A percentile compares a stretch with the other conserved stretches of the same genome.
Conservation (phyloP, 2,113 vertebrate species). For the Agelaius phoeniceus region DNA sequence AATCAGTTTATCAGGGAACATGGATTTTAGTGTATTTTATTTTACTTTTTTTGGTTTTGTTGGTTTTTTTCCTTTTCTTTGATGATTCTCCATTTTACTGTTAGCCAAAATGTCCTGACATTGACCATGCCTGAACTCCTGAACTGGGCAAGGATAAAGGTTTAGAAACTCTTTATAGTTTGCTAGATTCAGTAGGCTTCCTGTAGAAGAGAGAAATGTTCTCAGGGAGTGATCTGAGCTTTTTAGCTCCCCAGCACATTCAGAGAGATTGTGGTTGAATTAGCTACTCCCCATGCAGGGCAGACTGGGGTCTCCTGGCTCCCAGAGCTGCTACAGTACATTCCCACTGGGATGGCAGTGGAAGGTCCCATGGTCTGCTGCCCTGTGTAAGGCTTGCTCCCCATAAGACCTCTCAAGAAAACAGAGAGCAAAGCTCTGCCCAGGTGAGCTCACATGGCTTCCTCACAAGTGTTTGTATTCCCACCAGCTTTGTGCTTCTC, state of each 20-base stretch:
- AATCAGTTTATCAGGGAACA: background rate
- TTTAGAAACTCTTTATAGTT: background rate
- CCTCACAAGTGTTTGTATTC: background rate
- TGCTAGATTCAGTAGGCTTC: background rate
- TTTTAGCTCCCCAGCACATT: background rate
- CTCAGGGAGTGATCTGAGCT: background rate
- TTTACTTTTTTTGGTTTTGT: background rate
- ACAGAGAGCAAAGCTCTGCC: background rate
- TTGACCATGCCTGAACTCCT: background rate
- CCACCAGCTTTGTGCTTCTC: background rate
- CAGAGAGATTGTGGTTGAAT: background rate
- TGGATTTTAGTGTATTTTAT: background rate
- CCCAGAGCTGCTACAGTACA: background rate
- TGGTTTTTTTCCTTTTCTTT: background rate
- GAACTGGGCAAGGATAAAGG: background rate
- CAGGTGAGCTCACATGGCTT: background rate
- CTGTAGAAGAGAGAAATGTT: background rate
- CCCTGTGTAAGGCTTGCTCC: accelerated
- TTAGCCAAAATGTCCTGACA: background rate
- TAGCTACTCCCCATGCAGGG: background rate
- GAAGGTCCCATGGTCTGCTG: background rate
- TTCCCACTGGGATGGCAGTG: background rate
- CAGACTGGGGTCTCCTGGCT: background rate
- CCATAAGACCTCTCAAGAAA: background rate
- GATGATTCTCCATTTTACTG: background rate